A percentile compares a stretch with the other conserved stretches of the same genome.
These are phyloP conservation scores for Folsomia manolachei DNA, from an alignment of 2,888 invertebrate genomes.

Conservation along the genomic window DNA sequence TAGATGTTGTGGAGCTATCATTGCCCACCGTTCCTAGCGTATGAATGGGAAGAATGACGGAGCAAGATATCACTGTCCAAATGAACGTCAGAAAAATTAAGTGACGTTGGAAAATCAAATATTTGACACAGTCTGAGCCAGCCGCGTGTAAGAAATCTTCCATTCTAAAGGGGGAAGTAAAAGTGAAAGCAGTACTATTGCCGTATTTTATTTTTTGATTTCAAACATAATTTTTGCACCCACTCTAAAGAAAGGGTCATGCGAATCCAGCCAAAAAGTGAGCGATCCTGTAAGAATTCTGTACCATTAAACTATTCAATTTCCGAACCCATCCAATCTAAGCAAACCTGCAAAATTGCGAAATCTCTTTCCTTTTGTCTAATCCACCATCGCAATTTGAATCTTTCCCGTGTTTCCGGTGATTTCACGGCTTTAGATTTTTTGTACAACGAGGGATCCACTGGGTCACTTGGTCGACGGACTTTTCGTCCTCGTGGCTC, in stretches of 20 bases:
- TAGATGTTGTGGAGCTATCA: neutral
- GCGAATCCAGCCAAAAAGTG: neutral
- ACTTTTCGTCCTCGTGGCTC: neutral
- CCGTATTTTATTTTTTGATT: too few relatives aligned
- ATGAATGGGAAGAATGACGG: neutral
- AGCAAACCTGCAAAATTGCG: neutral
- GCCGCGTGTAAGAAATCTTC: neutral
- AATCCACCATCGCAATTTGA: neutral
- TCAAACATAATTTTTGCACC: neutral
- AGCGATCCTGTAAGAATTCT: too few relatives aligned
- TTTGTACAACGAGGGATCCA: neutral
- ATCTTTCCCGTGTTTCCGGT: neutral
- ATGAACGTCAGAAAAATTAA: neutral
- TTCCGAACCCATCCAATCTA: too few relatives aligned
- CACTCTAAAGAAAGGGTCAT: neutral
- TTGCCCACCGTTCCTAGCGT: neutral
- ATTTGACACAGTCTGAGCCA: constrained; percentile 3
- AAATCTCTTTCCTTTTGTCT: neutral
- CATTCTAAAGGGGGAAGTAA: neutral
- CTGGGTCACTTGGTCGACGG: neutral
- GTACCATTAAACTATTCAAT: too few relatives aligned
- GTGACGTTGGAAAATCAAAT: neutral
- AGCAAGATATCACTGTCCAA: neutral
- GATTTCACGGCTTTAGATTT: neutral
- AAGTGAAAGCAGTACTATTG: too few relatives aligned